Evolutionary conservation across 1,140 invertebrate species (phyloP).

Genomic region (Euwallacea fornicatus): DNA sequence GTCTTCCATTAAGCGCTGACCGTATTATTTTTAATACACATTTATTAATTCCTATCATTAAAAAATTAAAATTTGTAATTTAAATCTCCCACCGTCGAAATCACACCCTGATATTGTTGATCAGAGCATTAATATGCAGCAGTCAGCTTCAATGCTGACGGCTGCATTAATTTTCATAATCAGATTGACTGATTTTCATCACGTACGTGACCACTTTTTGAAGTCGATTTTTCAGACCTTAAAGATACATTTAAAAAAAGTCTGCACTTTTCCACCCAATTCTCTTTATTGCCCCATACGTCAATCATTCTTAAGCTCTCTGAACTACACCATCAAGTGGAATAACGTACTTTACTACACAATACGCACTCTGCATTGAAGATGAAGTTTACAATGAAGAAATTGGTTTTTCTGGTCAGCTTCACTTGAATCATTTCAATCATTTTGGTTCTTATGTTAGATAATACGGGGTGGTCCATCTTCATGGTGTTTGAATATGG

Average conservation of each 20-base stretch:
- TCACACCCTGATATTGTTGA: conserved; percentile 5
- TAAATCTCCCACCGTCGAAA: not conserved
- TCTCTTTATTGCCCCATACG: not conserved
- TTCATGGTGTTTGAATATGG: conserved; percentile 23
- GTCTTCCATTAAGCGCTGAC: too few species aligned
- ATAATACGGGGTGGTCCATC: conserved; percentile 20
- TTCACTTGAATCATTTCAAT: conserved; percentile 12
- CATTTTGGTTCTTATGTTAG: conserved; percentile 13
- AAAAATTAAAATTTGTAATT: conserved; percentile 7
- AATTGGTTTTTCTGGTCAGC: conserved; percentile 31
- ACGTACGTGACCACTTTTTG: not conserved
- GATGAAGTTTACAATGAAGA: conserved; percentile 17
- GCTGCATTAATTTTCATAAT: conserved; percentile 13
- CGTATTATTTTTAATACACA: too few species aligned
- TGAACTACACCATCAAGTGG: not conserved
- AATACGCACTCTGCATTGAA: not conserved
- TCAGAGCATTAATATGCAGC: not conserved
- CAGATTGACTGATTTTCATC: not conserved
- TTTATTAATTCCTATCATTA: not conserved
- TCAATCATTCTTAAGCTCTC: not conserved
- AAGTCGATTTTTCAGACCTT: not conserved
- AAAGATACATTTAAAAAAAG: not conserved
- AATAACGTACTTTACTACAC: not conserved
- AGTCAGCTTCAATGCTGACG: conserved; percentile 1
- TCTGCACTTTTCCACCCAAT: not conserved